Evolutionary conservation across 1,140 invertebrate species (phyloP), one percentile per base, ranked within the genome.

Genomic region (Trichonephila clavata): DNA sequence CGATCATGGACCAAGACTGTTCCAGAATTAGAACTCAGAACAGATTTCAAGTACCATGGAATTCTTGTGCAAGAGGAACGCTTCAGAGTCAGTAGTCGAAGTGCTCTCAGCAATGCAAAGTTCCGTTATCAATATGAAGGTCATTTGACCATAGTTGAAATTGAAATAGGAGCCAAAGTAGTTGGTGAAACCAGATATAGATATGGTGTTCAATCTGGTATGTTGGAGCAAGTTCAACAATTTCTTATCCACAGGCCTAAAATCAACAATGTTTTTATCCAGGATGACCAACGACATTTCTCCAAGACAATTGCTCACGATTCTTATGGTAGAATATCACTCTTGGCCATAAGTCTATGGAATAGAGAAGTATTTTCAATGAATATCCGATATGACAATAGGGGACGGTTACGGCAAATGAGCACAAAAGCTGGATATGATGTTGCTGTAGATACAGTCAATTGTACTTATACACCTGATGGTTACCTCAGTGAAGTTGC

Each of bases 91-190:
- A 98, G 98, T 88, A 97, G 98, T n/a, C 98, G 98, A 96, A 98
- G 98, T 16, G 98, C 98, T 20, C 96, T 99, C 0, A 98, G 97
- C 95, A 98, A 98, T 95, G 98, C 98, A 57, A 98, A 98, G 95
- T 98, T 99, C 94, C 98, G 97, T 14, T 99, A 99, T 94, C 98
- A 98, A 94, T 99, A 99, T 95, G 98, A 99, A 95, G 91, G 94
- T 14, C 87, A 94, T 24, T 24, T 95, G 8, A 92, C 57, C 16
- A 92, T 83, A n/a, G 90, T 95, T 39, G 94, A 95, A 90, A 86
- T 94, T 14, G 95, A 95, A 61, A 83, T 95, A 59, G 86, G 94
- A 61, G 95, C 94, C 63, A 95, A 95, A 61, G 61, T 83, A 20
- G 89, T 94, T 27, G 90, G 94, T 21, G 92, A 94, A 59, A 95